phyloP scores from a whole-genome alignment of 1,140 invertebrate genomes.

The Cydia pomonella region DNA sequence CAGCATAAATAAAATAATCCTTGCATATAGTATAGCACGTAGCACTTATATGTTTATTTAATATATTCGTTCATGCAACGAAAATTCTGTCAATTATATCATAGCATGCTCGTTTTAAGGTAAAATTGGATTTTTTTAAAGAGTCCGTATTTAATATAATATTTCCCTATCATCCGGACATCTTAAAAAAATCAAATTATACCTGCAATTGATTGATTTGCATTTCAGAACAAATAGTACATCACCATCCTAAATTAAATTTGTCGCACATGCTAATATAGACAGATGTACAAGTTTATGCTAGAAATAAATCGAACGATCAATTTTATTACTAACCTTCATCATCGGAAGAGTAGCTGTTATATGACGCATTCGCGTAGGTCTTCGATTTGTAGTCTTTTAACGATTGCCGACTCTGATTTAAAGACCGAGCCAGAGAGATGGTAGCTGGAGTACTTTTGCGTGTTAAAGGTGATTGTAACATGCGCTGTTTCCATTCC shows the following conservation, averaged over 20 bases:
- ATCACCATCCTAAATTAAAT: neutral
- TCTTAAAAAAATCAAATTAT: neutral
- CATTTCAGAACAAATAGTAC: neutral
- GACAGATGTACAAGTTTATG: slow-evolving; percentile 34
- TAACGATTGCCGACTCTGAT: slow-evolving; percentile 76
- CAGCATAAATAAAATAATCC: neutral
- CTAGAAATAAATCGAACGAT: slow-evolving; percentile 23
- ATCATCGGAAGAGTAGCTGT: slow-evolving; percentile 92
- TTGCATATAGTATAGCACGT: neutral
- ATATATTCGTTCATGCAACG: neutral
- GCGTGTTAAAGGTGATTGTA: slow-evolving; percentile 92
- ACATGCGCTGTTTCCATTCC: slow-evolving; percentile 96
- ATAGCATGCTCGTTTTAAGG: neutral
- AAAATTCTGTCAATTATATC: neutral
- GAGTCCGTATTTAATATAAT: too few relatives aligned
- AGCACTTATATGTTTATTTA: slow-evolving; percentile 2
- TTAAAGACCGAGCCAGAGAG: slow-evolving; percentile 78
- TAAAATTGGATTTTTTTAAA: too few relatives aligned
- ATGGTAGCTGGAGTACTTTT: slow-evolving; percentile 84
- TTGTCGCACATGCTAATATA: slow-evolving; percentile 44
- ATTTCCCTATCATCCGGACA: too few relatives aligned
- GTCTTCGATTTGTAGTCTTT: slow-evolving; percentile 72
- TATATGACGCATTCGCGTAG: slow-evolving; percentile 83
- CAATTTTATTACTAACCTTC: slow-evolving; percentile 84
- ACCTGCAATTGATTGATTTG: neutral